Conservation (phyloP, 1,140 invertebrate genomes). For the Hypsibius dujardini region DNA sequence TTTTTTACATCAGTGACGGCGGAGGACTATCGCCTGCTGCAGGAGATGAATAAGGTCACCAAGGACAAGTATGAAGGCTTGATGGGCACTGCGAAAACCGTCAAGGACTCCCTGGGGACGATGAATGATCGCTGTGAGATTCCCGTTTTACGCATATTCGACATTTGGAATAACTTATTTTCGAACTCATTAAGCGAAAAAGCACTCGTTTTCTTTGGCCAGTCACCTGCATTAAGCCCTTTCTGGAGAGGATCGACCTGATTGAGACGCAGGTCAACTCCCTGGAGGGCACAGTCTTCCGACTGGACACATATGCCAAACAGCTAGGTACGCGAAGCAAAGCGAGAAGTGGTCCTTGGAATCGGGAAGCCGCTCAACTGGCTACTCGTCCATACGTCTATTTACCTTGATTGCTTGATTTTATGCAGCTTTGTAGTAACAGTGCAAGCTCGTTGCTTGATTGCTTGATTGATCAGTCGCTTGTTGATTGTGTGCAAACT, state of each 20-base stretch:
- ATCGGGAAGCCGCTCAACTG: no score
- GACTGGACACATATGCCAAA: not conserved
- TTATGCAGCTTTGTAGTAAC: no score
- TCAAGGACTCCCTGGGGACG: not conserved
- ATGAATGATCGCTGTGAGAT: not conserved
- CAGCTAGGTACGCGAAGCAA: not conserved
- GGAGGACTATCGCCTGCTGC: not conserved
- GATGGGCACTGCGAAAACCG: not conserved
- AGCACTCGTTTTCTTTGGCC: not conserved
- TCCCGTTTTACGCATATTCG: not conserved
- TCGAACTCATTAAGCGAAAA: not conserved
- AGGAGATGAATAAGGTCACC: not conserved
- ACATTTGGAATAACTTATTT: not conserved
- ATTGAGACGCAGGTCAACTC: not conserved
- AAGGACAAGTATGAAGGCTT: not conserved
- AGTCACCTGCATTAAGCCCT: constrained; percentile 1
- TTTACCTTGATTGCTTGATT: no score
- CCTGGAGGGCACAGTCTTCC: not conserved
- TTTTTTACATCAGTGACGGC: constrained; percentile 1
- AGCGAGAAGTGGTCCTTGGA: no score
- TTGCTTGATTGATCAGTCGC: no score
- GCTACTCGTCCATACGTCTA: no score
- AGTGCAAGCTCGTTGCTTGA: no score
- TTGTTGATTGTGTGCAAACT: no score
- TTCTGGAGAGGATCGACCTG: not conserved